Evolutionary conservation across 2,888 invertebrate genomes (phyloP), one percentile per base, ranked within the genome.

Genomic region (Entomobrya multifasciata): DNA sequence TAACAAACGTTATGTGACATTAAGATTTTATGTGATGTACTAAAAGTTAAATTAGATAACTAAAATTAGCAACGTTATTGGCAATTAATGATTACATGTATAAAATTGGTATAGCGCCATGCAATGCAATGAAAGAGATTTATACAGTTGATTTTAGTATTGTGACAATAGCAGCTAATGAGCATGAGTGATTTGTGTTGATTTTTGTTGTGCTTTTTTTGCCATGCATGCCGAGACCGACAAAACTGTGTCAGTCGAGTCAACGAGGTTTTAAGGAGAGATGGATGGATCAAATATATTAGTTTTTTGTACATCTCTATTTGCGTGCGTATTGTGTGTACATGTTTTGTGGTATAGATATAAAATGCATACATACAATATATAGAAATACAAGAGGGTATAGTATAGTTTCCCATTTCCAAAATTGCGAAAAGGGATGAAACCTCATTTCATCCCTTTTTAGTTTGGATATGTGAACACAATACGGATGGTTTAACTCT

Each of bases 181-280:
- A n/a, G n/a, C n/a, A n/a, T n/a, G n/a, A n/a, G 49, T 74, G 72
- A 52, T 52, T 74, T 30, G 30, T 52, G 52, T 52, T 41, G 47
- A 15, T 55, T 76, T 76, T 52, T 52, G 55, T 30, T 44, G 60
- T 60, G 30, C 17, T 5, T 60, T 78, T 60, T 60, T n/a, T n/a
- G 41, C 41, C 41, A 60, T 30, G n/a, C n/a, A n/a, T n/a, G n/a
- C n/a, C n/a, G n/a, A n/a, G n/a, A n/a, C n/a, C 3, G 67, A 47
- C 62, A 41, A 65, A 80, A 80, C 67, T 80, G 80, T 80, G 80
- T 80, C 80, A 80, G 80, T 80, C 80, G 80, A 80, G 80, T 36
- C 80, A 74, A 25, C n/a, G 49, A 72, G 67, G 44, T n/a, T n/a
- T n/a, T n/a, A n/a, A n/a, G n/a, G n/a, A 67, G 65, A 36, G 74